Base-by-base conservation (phyloP, 2,113 vertebrate species). In the Urocitellus parryii region DNA sequence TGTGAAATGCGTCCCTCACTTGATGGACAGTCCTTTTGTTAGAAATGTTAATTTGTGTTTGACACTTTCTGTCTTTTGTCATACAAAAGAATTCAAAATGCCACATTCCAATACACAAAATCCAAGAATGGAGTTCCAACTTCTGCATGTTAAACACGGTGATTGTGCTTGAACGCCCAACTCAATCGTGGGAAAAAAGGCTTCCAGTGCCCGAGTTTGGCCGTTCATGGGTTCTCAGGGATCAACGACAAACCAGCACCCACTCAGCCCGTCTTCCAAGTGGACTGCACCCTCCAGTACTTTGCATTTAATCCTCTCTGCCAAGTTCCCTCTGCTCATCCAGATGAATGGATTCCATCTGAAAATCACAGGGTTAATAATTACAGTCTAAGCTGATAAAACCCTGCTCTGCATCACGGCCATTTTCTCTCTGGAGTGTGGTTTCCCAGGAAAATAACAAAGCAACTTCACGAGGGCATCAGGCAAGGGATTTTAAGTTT, bases 401-500 rank as follows among this genome's bases (percentile, higher is more conserved):
- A 51, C 77, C 72, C 53, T 80, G 79, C 63, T 79, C 76, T 88
- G 32, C n/a, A 61, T 96, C 74, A 1, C 83, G 79, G 95, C 88
- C 85, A 32, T 74, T 81, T 83, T 96, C 88, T 70, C 48, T 70
- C 0, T 87, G 93, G 65, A 51, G 73, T 29, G 34, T 74, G 29
- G 72, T 79, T 93, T 53, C 94, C 76, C 24, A 34, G 91, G 89
- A 94, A 96, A 85, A 86, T 65, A 79, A 91, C 67, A 67, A 85
- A 93, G 65, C 85, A 39, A 20, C 88, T 56, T 87, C 56, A 27
- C 45, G n/a, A 81, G 78, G n/a, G 24, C 4, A 51, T 22, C 65
- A 68, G 82, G 93, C 93, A 82, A 82, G 56, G 63, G 88, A 51
- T 37, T 96, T 96, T 92, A 94, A 95, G 91, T 95, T 87, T 87